Evolutionary conservation across 2,113 vertebrate genomes (phyloP), one percentile per base, ranked within the genome.

Genomic region (Camelus dromedarius): DNA sequence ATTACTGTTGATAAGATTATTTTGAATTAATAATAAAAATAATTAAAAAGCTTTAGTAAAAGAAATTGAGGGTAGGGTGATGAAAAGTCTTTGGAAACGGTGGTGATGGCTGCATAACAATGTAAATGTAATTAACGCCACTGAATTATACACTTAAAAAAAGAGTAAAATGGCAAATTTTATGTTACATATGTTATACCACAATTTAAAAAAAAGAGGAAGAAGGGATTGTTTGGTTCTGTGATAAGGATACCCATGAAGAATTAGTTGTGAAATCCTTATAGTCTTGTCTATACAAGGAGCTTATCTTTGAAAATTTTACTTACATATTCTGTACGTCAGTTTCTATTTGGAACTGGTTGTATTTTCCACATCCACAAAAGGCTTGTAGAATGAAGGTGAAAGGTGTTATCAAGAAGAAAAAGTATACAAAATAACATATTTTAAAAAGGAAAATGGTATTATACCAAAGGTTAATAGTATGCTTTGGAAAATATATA

Each of bases 1-100:
- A 66, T 79, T 94, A 83, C 38, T 58, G 9, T 15, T 67, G 26
- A 77, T 76, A 58, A 70, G 38, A 28, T 66, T 62, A 86, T 79
- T 96, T 76, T 76, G 6, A 89, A 67, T 30, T 54, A 85, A n/a
- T 83, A 70, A 75, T n/a, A 75, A 96, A 87, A 86, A 70, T 95
- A 24, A 87, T 22, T 81, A 46, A 48, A 67, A 48, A 52, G 11
- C 0, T 52, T 93, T 89, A 62, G 32, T 64, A 60, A 95, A 64
- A 86, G 54, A 76, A 15, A 35, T 79, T 58, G 52, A 60, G 8
- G 15, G 8, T 62, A 15, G 32, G 24, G 2, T 42, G 7, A 93
- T 42, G 9, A 62, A 77, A 54, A 92, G 11, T 2, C 35, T 82
- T 90, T 64, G 16, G 52, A 77, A 83, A 90, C 0, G 60, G 30